Evolutionary conservation across 1,140 invertebrate genomes (phyloP).

Genomic region (Globodera rostochiensis): DNA sequence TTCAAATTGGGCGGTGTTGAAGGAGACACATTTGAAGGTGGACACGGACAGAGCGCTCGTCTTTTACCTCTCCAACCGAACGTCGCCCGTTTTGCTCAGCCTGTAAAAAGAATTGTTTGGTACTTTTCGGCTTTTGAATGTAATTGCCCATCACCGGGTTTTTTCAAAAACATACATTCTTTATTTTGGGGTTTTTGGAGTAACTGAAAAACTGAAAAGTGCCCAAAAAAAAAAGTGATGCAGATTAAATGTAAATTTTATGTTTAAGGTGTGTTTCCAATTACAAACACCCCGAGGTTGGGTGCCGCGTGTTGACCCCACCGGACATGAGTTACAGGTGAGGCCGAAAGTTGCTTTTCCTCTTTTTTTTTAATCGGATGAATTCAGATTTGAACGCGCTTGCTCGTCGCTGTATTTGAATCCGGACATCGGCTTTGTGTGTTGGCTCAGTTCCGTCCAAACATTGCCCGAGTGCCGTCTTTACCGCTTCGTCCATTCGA

Average conservation of each 20-base stretch:
- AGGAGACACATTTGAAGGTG: slow-evolving; percentile 44
- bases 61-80: slow-evolving; percentile 55
- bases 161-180: too few species aligned
- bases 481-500: slow-evolving; percentile 72
- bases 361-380: neutral
- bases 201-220: too few species aligned
- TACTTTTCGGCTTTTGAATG: too few species aligned
- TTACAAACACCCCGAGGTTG: slow-evolving; percentile 57
- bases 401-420: slow-evolving; percentile 43
- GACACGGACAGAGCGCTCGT: slow-evolving; percentile 47
- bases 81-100: slow-evolving; percentile 32
- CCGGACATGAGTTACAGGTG: slow-evolving; percentile 68
- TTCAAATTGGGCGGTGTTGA: slow-evolving; percentile 46
- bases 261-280: slow-evolving; percentile 68
- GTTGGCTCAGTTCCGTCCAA: slow-evolving; percentile 84
- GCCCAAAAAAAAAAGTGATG: too few species aligned
- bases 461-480: slow-evolving; percentile 79
- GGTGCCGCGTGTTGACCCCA: slow-evolving; percentile 65
- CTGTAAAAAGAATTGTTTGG: slow-evolving; percentile 13
- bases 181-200: too few species aligned
- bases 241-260: neutral
- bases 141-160: too few species aligned
- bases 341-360: slow-evolving; percentile 4
- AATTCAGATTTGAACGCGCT: slow-evolving; percentile 37
- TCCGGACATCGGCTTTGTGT: slow-evolving; percentile 72